Evolutionary conservation across 2,888 invertebrate genomes (phyloP), one percentile per base, ranked within the genome.

Genomic region (Drosophila hamatofila): DNA sequence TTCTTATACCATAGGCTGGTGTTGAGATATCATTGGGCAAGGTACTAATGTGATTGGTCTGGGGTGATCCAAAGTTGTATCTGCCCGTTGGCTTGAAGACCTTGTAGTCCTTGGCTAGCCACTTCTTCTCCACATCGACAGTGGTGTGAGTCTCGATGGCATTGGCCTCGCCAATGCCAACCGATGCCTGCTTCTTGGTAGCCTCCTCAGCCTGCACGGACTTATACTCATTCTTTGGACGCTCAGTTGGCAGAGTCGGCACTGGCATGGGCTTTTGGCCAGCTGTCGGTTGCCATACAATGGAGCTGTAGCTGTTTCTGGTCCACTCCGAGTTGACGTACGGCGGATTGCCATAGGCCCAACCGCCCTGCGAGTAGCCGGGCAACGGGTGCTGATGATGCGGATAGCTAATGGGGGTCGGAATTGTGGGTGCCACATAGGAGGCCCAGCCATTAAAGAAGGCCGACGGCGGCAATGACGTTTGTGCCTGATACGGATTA

Each of bases 1-100:
- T 16, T 16, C 11, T 3, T 82, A 83, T 88, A 91, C 92, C 92
- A 76, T 90, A 90, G 67, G 87, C 80, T 52, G 89, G 88, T 61
- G 88, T 75, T 37, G 90, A 71, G 21, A 81, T 78, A 21, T 85
- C 88, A 58, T 80, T 87, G 62, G 75, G 77, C 70, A 94, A 95
- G 93, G 94, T 94, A 93, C 94, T 96, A 95, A 93, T 96, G 95
- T 78, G 96, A 96, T 90, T 96, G 48, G 42, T 23, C 49, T 64
- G 57, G 4, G 41, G 27, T 6, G 35, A 18, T 3, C 56, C 64
- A 1, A 67, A 63, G 12, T 78, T 68, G 68, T 65, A 72, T 46
- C 23, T 44, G 52, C 78, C 75, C 8, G 72, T 60, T 42, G 83
- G 78, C 37, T 85, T 73, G 14, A 85, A 81, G 23, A 75, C 48